These are phyloP conservation scores for Melieria crassipennis DNA, from an alignment of 2,888 invertebrate species.

Conservation along the genomic window DNA sequence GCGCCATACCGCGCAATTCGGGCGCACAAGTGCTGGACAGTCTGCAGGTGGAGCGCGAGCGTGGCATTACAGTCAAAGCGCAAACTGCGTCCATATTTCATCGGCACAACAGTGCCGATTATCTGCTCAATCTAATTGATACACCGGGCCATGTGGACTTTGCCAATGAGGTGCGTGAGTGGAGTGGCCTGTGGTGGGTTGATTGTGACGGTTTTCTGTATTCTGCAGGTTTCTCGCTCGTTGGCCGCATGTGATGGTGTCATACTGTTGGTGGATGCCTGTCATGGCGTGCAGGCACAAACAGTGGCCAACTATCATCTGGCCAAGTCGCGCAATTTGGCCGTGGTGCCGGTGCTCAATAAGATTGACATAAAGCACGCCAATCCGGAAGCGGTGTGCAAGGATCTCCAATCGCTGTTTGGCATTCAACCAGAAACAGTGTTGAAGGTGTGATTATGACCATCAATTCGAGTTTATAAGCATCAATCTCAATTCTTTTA, in stretches of 20 bases:
- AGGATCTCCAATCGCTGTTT: constrained; percentile 84
- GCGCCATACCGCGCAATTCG: constrained; percentile 75
- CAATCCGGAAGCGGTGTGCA: constrained; percentile 81
- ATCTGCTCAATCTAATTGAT: constrained; percentile 94
- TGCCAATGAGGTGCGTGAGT: constrained; percentile 82
- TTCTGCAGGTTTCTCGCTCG: constrained; percentile 78
- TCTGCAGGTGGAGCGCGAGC: constrained; percentile 88
- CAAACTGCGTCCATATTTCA: constrained; percentile 92
- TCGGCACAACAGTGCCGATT: constrained; percentile 73
- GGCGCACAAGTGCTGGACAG: constrained; percentile 81
- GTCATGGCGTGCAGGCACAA: constrained; percentile 96
- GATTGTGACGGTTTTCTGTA: not conserved
- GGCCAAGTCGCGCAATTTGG: constrained; percentile 83
- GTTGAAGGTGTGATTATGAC: constrained; percentile 71
- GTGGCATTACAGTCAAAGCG: constrained; percentile 98
- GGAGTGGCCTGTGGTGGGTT: not conserved
- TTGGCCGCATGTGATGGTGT: constrained; percentile 95
- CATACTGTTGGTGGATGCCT: constrained; percentile 93
- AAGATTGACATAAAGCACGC: constrained; percentile 96
- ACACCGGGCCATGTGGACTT: constrained; percentile 99
- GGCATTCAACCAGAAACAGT: constrained; percentile 79
- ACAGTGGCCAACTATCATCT: constrained; percentile 96
- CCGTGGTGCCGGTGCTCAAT: constrained; percentile 92
- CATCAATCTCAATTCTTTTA: not conserved
- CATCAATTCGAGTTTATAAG: constrained; percentile 2